A percentile compares a stretch with the other conserved stretches of the same genome.
These are phyloP conservation scores for Melanocharis versteri DNA, from an alignment of 2,113 vertebrate genomes.

Conservation along the genomic window DNA sequence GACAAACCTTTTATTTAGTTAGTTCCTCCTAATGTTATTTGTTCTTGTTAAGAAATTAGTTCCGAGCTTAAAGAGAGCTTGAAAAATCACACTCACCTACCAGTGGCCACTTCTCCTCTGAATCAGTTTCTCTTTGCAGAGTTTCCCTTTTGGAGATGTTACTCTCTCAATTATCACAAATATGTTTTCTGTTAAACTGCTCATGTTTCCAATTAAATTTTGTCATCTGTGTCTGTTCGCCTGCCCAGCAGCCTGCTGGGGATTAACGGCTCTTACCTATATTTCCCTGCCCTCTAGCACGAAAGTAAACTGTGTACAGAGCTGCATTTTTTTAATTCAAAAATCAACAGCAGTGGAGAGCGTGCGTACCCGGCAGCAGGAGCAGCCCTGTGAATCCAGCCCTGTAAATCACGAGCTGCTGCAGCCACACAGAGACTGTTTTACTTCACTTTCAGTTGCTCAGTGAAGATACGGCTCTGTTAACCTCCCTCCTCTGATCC, in stretches of 20 bases:
- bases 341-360: conserved; percentile 75
- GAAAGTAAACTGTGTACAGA: conserved; percentile 71
- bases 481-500: conserved; percentile 68
- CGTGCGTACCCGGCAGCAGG: conserved; percentile 54
- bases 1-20: not conserved
- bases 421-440: conserved; percentile 52
- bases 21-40: not conserved
- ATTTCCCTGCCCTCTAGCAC: conserved; percentile 69
- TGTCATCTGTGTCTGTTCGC: conserved; percentile 75
- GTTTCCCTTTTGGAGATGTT: conserved; percentile 63
- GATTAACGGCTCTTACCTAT: conserved; percentile 82
- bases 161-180: conserved; percentile 75
- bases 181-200: conserved; percentile 75
- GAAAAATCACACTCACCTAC: conserved; percentile 59
- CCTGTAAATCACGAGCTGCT: conserved; percentile 56
- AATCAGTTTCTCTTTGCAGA: conserved; percentile 58
- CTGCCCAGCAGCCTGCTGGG: conserved; percentile 79
- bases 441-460: conserved; percentile 65
- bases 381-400: conserved; percentile 58
- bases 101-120: conserved; percentile 57
- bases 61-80: not conserved
- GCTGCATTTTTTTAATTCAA: conserved; percentile 79
- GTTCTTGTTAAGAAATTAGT: not conserved
- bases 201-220: conserved; percentile 82
- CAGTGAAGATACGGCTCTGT: conserved; percentile 61